phyloP scores from a whole-genome alignment of 2,797 vertebrate genomes.

The Ciconia nigra region DNA sequence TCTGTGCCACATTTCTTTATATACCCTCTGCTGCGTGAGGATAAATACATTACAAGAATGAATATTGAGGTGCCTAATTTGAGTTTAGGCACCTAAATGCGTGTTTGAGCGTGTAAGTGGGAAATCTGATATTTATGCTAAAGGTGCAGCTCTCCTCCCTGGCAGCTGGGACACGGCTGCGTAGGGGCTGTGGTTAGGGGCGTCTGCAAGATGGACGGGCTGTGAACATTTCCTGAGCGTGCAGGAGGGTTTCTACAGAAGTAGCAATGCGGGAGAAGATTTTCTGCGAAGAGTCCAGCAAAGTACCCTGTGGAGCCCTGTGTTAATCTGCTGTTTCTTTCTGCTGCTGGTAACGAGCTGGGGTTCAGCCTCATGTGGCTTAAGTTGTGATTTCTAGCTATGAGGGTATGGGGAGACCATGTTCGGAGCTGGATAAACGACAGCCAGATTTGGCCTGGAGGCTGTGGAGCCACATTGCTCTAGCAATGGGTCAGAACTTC shows the following conservation, averaged over 20 bases:
- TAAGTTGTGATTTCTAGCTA: not conserved
- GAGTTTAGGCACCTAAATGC: not conserved
- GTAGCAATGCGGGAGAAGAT: not conserved
- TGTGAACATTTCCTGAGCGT: accelerated
- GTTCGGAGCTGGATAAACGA: not conserved
- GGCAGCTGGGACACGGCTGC: accelerated
- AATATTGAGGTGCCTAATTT: not conserved
- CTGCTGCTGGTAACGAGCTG: not conserved
- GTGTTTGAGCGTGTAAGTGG: accelerated
- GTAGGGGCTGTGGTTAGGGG: not conserved
- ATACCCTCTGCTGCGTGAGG: not conserved
- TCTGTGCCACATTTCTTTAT: not conserved
- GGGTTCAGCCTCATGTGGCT: not conserved
- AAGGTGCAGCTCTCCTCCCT: not conserved
- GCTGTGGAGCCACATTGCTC: not conserved
- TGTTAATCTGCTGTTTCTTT: not conserved
- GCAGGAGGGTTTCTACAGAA: not conserved
- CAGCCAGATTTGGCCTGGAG: not conserved
- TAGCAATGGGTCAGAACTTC: not conserved
- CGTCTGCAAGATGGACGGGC: not conserved
- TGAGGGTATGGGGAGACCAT: accelerated
- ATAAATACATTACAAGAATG: not conserved
- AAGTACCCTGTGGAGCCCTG: not conserved
- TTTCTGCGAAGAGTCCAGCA: not conserved
- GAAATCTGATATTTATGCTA: not conserved